These are phyloP conservation scores for Zhuqinia jingwanae DNA, from an alignment of 2,888 invertebrate genomes.

Conservation along the genomic window DNA sequence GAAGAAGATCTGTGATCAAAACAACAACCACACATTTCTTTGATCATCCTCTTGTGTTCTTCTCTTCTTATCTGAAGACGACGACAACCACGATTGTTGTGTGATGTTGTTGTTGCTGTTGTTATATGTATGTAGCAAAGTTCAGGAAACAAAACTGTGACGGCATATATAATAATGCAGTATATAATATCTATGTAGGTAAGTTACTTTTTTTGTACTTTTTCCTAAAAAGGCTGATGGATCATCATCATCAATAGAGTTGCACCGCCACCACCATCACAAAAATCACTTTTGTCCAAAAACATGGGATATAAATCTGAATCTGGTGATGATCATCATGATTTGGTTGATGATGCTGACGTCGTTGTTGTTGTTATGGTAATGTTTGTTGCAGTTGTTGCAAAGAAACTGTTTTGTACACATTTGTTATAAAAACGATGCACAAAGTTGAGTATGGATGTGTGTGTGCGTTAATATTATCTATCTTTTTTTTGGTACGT, in stretches of 20 bases:
- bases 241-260: constrained; percentile 46
- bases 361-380: constrained; percentile 27
- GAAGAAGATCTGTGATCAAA: constrained; percentile 26
- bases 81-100: constrained; percentile 1
- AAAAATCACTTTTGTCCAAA: constrained; percentile 63
- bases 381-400: constrained; percentile 8
- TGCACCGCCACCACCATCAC: constrained; percentile 35
- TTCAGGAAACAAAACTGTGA: constrained; percentile 58
- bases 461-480: background rate
- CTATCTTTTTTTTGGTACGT: constrained; percentile 1
- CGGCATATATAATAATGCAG: too few species aligned
- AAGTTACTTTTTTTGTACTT: constrained; percentile 43
- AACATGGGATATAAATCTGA: constrained; percentile 51
- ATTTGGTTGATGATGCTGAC: constrained; percentile 24
- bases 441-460: background rate
- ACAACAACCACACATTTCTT: constrained; percentile 56
- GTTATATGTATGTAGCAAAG: background rate
- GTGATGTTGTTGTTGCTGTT: too few species aligned
- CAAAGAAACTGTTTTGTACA: constrained; percentile 35
- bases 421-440: background rate
- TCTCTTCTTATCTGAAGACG: constrained; percentile 5
- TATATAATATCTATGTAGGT: too few species aligned
- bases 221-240: constrained; percentile 69
- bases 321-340: constrained; percentile 21
- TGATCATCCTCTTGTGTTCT: constrained; percentile 2